Base-by-base conservation (phyloP, 2,797 vertebrate species). In the Hoplostethus atlanticus region DNA sequence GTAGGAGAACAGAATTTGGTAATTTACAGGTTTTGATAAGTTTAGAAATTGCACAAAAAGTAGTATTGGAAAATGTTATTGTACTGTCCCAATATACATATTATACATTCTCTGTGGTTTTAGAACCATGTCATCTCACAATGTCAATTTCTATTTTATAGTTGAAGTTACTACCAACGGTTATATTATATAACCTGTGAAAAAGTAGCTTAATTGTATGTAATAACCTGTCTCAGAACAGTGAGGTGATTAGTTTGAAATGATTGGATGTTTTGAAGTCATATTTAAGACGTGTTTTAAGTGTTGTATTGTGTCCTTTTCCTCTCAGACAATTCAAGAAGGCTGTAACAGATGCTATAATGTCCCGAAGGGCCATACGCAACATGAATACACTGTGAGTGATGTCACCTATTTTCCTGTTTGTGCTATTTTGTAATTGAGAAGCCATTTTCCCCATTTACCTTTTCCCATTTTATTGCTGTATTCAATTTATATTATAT, bases 351-450 rank as follows among this genome's bases (percentile, higher is more conserved):
- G 98, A 98, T 0, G 98, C 97, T 48, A 97, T 99, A 86, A 99
- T 99, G 98, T 99, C 98, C 5, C 95, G 98, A 50, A 93, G 98
- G 67, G 98, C 98, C 62, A 99, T 99, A 74, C 96, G 97, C 82
- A 99, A 99, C 90, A 99, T 99, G 98, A 99, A 99, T 84, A 99
- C 98, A 0, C 93, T 99, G 98, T 99, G 87, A 97, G 98, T 95
- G 6, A 58, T 42, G 13, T 69, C 42, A 5, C 34, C 2, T 11
- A 2, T 36, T 53, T 28, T 21, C 4, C 10, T 13, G 7, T 16
- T 52, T n/a, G 8, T 4, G 1, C 2, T 1, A 0, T 16, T 0
- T 36, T 47, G 21, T 12, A 52, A 46, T 12, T 51, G 5, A 34
- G 9, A 38, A 66, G 25, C 8, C 0, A 0, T n/a, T 42, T 21